phyloP scores from a whole-genome alignment of 2,888 invertebrate species.

The Hemicrepidius hirtus region DNA sequence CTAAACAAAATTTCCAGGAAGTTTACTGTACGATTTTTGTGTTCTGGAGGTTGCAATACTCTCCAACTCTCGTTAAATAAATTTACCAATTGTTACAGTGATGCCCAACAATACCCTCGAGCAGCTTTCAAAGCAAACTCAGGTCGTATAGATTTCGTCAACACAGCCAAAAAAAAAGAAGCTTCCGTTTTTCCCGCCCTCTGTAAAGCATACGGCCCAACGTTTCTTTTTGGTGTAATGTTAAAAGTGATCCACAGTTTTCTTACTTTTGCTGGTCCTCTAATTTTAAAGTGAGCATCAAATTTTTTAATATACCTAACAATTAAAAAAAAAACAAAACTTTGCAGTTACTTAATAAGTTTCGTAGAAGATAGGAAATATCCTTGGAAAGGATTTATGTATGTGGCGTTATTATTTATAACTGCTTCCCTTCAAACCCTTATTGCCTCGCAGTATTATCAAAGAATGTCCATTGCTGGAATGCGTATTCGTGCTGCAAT shows the following conservation, averaged over 20 bases:
- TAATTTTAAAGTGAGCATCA: conserved; percentile 84
- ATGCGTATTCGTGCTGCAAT: conserved; percentile 92
- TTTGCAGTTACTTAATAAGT: conserved; percentile 80
- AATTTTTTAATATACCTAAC: not conserved
- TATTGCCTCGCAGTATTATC: conserved; percentile 92
- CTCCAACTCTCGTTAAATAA: too few species aligned
- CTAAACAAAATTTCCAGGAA: too few species aligned
- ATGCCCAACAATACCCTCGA: conserved; percentile 69
- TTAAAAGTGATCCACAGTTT: conserved; percentile 89
- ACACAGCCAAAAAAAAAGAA: conserved; percentile 79
- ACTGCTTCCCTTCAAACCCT: conserved; percentile 88
- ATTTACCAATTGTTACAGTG: conserved; percentile 3
- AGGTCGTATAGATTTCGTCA: conserved; percentile 85
- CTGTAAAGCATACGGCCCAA: conserved; percentile 89
- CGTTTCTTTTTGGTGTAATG: conserved; percentile 89
- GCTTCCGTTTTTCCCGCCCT: conserved; percentile 91
- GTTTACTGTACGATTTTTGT: too few species aligned
- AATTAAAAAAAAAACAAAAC: conserved; percentile 6
- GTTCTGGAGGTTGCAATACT: too few species aligned
- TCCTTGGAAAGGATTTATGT: conserved; percentile 91
- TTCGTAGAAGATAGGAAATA: conserved; percentile 80
- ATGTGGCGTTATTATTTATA: conserved; percentile 83
- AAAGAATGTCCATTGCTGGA: conserved; percentile 92
- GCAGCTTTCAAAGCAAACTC: conserved; percentile 82
- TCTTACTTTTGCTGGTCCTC: conserved; percentile 92